Conservation (phyloP, 2,113 vertebrate genomes). For the Edolisoma coerulescens region DNA sequence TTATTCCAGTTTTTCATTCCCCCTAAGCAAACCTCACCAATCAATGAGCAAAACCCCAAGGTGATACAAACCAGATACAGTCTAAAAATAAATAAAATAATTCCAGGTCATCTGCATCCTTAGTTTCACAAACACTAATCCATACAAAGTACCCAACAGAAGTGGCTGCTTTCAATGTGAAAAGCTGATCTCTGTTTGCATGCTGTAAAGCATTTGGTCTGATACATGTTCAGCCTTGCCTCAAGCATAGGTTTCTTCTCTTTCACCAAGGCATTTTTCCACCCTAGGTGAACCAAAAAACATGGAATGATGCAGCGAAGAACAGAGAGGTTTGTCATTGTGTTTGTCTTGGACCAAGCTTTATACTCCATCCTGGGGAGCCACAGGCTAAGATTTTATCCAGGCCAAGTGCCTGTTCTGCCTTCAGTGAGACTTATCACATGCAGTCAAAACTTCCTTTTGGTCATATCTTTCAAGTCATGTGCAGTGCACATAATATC, state of each 20-base stretch:
- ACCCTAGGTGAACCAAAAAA: neutral
- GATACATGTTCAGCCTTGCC: neutral
- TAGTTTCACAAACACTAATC: neutral
- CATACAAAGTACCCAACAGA: neutral
- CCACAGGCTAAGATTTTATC: neutral
- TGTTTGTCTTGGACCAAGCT: neutral
- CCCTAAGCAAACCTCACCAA: neutral
- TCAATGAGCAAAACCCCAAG: neutral
- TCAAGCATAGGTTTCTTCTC: neutral
- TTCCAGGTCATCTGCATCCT: neutral
- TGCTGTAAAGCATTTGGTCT: neutral
- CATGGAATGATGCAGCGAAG: neutral
- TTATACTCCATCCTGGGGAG: neutral
- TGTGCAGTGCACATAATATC: neutral
- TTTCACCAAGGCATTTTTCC: neutral
- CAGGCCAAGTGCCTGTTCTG: neutral
- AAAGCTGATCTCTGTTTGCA: neutral
- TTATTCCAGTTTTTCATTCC: neutral
- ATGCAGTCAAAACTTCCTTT: neutral
- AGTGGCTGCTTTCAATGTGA: neutral
- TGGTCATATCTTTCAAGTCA: neutral
- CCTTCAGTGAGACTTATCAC: neutral
- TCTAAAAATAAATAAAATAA: neutral
- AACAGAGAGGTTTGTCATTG: neutral
- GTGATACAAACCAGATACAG: neutral